Conservation (phyloP, 1,140 invertebrate species). For the Drosophila truncata region DNA sequence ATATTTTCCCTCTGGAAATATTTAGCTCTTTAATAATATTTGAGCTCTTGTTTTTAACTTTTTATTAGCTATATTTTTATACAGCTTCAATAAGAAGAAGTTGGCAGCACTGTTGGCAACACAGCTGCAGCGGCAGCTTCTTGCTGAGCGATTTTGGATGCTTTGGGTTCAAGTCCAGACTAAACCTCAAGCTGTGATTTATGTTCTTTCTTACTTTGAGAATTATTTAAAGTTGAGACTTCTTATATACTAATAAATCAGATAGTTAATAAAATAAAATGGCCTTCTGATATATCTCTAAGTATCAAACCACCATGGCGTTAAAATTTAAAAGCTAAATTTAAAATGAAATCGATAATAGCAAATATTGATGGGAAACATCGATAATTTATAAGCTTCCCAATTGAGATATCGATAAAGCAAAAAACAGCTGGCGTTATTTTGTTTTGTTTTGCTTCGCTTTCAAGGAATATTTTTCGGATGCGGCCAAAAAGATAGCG, state of each 20-base stretch:
- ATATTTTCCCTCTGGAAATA: too few species aligned
- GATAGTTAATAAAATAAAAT: too few species aligned
- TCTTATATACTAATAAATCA: not conserved
- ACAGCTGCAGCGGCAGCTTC: too few species aligned
- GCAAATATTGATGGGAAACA: not conserved
- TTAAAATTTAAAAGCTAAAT: not conserved
- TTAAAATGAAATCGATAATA: too few species aligned
- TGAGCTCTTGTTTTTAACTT: not conserved
- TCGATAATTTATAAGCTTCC: not conserved
- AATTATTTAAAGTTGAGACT: too few species aligned
- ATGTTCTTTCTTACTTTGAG: not conserved
- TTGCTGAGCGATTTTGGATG: too few species aligned
- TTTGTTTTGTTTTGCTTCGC: slow-evolving; percentile 12
- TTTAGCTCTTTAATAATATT: not conserved
- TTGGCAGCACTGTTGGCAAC: not conserved
- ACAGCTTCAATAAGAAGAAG: not conserved
- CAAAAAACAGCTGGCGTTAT: not conserved
- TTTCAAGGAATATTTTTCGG: slow-evolving; percentile 5
- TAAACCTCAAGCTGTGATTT: not conserved
- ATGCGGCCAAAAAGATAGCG: slow-evolving; percentile 30
- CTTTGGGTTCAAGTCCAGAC: not conserved
- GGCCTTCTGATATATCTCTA: not conserved
- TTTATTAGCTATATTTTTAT: not conserved
- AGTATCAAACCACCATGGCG: not conserved
- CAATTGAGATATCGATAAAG: not conserved